Evolutionary conservation across 2,888 invertebrate genomes (phyloP), one percentile per base, ranked within the genome.

Genomic region (Hirudinaria manillensis): DNA sequence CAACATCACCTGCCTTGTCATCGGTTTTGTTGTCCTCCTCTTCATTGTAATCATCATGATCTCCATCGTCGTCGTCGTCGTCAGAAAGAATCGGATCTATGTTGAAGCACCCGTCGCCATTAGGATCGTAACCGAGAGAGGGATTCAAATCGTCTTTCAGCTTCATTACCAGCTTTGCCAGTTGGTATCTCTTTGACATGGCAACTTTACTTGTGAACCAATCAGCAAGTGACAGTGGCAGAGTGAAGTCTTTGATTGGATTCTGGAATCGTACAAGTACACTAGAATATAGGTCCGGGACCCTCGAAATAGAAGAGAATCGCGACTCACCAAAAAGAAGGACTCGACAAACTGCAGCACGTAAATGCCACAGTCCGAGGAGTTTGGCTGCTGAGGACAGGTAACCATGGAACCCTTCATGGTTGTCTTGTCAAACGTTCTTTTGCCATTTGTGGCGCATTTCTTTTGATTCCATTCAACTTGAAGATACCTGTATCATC

Each of bases 331-430:
- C 88, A 90, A 89, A 85, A 96, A 95, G 87, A 99, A 97, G 77
- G 91, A 91, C 87, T 99, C 97, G 4, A 94, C 94, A 88, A 95
- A 99, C 85, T 98, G 95, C 75, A 99, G 87, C 77, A 98, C 88
- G 86, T 92, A 99, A 21, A 98, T 87, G 0, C 99, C 99, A 87
- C 99, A 99, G 85, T 99, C 99, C 61, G 92, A 93, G 83, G 91
- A 94, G 87, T 99, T 99, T 79, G 91, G 92, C 86, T 99, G 99
- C 84, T 97, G 95, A 24, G 98, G 98, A 79, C 94, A 93, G 87
- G 92, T 92, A 0, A 93, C 93, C 82, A 90, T 90, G 79, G 90
- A 90, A 6, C 94, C 95, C 82, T 91, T 92, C 81, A 96, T 92
- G 67, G 90, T 91, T 80, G 91, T 90, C 84, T 92, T 93, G 79